Base-by-base conservation (phyloP, 64 coral and sea anemone genomes). In the Montipora foliosa region DNA sequence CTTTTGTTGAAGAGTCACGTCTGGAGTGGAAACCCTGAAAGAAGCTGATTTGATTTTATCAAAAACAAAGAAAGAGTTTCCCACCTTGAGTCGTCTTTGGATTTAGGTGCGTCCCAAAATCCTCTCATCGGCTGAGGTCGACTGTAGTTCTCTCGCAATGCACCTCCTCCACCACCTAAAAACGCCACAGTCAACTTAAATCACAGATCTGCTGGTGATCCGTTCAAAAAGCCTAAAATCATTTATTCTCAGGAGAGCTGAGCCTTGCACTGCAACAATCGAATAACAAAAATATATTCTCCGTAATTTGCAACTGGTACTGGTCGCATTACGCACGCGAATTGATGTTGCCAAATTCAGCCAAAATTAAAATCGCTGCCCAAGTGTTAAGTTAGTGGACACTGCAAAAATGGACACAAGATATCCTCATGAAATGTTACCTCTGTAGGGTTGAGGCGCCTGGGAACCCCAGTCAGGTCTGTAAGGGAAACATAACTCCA, bases 31-130 rank as follows among this genome's bases (percentile, higher is more conserved):
- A 11, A 57, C 3, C 53, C 6, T 5, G 8, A 68, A 78, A 19
- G 44, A 5, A 49, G 53, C 11, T 57, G 6, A 6, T 57, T 57
- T 0, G 53, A 57, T 57, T 57, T 57, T 57, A 6, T 57, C 9
- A 8, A 12, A n/a, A 10, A 51, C 14, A 5, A 79, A 5, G 4
- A 6, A 17, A 70, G 16, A 73, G 5, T 15, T 66, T 37, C 78
- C 10, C 13, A 97, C 96, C 96, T 92, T 11, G 82, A 80, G 47
- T 97, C 96, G 20, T 95, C 93, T 71, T 97, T 97, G 12, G 88
- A 58, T 83, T 93, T 91, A 13, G 92, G 95, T 48, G 92, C 82
- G 59, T 97, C 96, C 96, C 96, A 97, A 79, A 95, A 97, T 3
- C 96, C 96, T 77, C 96, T 83, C 75, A 95, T 89, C 78, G 92